These are phyloP conservation scores for Pseudomyrmex sp. DNA, from an alignment of 1,140 invertebrate species.

Conservation along the genomic window DNA sequence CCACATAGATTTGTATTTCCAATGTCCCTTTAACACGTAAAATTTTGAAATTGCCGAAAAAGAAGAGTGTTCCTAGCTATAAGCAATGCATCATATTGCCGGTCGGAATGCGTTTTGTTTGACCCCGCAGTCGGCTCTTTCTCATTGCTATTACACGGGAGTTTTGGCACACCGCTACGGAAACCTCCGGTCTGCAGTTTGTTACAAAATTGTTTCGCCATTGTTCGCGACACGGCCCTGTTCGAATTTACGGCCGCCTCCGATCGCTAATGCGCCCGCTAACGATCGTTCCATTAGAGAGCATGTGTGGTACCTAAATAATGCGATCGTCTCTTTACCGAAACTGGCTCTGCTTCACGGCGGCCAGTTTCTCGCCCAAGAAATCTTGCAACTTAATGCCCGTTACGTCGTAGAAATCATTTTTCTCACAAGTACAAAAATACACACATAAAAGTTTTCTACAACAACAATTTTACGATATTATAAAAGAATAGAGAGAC, in stretches of 20 bases:
- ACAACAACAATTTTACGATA: too few relatives aligned
- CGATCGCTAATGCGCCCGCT: constrained; percentile 69
- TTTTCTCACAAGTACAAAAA: too few relatives aligned
- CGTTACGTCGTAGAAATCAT: too few relatives aligned
- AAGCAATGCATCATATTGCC: constrained; percentile 60
- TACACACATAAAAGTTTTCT: too few relatives aligned
- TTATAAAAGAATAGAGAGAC: neutral
- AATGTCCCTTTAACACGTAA: neutral
- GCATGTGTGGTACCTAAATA: constrained; percentile 36
- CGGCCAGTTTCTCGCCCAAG: neutral
- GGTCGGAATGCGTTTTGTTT: constrained; percentile 65
- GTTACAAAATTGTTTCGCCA: constrained; percentile 76
- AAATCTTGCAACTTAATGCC: neutral
- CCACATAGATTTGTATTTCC: too few relatives aligned
- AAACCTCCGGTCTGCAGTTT: constrained; percentile 53
- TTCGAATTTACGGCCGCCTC: constrained; percentile 67
- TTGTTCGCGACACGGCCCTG: constrained; percentile 71
- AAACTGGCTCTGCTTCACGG: constrained; percentile 22
- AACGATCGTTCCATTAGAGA: constrained; percentile 71
- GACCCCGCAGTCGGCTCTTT: constrained; percentile 28
- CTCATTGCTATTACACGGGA: constrained; percentile 52
- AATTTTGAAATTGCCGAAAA: neutral
- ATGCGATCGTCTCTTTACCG: constrained; percentile 30
- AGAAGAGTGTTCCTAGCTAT: constrained; percentile 27
- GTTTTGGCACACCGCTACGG: constrained; percentile 44